Percentiles rank a stretch among this genome's conserved stretches.
Conservation (phyloP, 2,113 vertebrate genomes). For the Myotis davidii region DNA sequence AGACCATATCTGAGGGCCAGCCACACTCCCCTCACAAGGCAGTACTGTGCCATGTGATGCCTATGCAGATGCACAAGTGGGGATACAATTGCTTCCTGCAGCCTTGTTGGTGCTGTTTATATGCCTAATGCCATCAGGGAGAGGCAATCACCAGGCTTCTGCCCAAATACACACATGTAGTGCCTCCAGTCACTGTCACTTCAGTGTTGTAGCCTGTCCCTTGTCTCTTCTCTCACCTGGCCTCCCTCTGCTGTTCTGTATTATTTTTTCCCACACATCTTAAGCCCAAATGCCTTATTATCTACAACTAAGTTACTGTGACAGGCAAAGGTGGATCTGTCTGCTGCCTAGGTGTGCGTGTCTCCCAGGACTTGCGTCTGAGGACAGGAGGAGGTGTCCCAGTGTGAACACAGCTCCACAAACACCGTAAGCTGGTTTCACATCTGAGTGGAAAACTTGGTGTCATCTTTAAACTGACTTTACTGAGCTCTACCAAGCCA, state of each 20-base stretch:
- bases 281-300: neutral
- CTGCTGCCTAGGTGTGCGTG: fast-evolving
- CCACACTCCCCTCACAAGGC: fast-evolving
- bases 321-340: neutral
- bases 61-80: neutral
- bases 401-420: neutral
- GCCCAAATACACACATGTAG: fast-evolving
- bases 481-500: neutral
- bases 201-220: fast-evolving
- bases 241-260: neutral
- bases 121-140: too few relatives aligned
- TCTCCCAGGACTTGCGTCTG: neutral
- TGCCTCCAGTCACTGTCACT: neutral
- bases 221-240: neutral
- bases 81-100: neutral
- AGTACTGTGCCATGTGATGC: fast-evolving
- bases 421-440: neutral
- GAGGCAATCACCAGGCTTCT: neutral
- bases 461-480: neutral
- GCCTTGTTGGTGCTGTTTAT: neutral
- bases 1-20: fast-evolving
- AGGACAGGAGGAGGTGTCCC: neutral
- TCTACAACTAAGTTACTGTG: neutral
- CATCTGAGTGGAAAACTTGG: neutral
- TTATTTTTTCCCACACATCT: neutral